Conservation (phyloP, 2,113 vertebrate genomes). For the Callorhinus ursinus region DNA sequence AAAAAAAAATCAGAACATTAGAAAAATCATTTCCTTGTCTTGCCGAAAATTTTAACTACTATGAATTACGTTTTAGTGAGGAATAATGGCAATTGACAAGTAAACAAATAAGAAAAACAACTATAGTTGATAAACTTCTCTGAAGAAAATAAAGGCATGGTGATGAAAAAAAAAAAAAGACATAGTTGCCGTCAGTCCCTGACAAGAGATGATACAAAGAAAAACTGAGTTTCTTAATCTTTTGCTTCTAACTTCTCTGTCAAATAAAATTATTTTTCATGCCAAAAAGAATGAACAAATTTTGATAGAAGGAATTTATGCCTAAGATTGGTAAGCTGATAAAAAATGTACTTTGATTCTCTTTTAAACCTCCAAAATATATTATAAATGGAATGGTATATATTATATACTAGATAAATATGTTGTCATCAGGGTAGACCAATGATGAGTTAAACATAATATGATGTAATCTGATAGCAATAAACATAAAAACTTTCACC, state of each 20-base stretch:
- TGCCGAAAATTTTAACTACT: not conserved
- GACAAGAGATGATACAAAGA: not conserved
- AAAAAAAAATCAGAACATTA: not conserved
- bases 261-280: constrained; percentile 3
- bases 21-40: not conserved
- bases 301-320: constrained; percentile 1
- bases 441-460: not conserved
- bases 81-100: not conserved
- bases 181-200: not conserved
- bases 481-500: not conserved
- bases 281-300: not conserved
- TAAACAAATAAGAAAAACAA: not conserved
- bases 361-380: not conserved
- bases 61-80: not conserved
- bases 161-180: not conserved
- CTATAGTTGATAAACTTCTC: not conserved
- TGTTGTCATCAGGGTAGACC: not conserved
- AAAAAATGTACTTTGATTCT: not conserved
- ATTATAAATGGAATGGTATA: not conserved
- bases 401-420: not conserved
- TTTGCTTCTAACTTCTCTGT: constrained; percentile 1
- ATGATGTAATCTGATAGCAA: not conserved
- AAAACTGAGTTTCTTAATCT: not conserved
- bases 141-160: not conserved
- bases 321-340: not conserved